Percentiles rank a stretch among this genome's conserved stretches.
Conservation (phyloP, 2,888 invertebrate species). For the Lapara coniferarum region DNA sequence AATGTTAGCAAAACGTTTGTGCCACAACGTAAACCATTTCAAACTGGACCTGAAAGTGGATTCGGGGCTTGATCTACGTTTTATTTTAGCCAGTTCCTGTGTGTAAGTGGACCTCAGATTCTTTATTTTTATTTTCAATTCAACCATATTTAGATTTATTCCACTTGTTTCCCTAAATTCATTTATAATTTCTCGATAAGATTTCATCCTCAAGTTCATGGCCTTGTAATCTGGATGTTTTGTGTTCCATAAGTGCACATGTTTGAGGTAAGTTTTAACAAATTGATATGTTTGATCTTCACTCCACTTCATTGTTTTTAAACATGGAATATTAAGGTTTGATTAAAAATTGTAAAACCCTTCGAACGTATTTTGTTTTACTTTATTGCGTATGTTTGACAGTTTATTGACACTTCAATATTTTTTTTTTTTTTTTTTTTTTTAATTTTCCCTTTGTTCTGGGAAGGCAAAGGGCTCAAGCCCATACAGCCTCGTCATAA, state of each 20-base stretch:
- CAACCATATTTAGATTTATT: constrained; percentile 54
- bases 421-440: background rate
- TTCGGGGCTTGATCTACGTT: constrained; percentile 50
- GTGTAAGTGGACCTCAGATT: constrained; percentile 63
- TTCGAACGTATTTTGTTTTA: too few species aligned
- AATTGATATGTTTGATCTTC: constrained; percentile 73
- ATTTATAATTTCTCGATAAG: constrained; percentile 58
- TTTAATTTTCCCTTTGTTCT: background rate
- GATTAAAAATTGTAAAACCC: too few species aligned
- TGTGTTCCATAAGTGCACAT: constrained; percentile 73
- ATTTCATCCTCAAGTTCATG: constrained; percentile 57
- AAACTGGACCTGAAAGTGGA: constrained; percentile 57
- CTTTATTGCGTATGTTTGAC: background rate
- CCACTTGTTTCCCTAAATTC: constrained; percentile 59
- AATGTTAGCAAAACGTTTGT: constrained; percentile 42
- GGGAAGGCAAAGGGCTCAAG: background rate
- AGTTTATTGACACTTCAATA: background rate
- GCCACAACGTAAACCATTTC: constrained; percentile 66
- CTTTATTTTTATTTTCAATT: constrained; percentile 63
- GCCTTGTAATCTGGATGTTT: constrained; percentile 62
- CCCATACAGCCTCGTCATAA: background rate
- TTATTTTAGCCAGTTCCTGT: constrained; percentile 65
- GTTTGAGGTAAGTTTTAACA: constrained; percentile 70
- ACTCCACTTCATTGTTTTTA: constrained; percentile 65
- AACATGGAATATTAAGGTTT: background rate